Evolutionary conservation across 2,113 vertebrate species (phyloP), one percentile per base, ranked within the genome.

Genomic region (Pachypanchax playfairii): DNA sequence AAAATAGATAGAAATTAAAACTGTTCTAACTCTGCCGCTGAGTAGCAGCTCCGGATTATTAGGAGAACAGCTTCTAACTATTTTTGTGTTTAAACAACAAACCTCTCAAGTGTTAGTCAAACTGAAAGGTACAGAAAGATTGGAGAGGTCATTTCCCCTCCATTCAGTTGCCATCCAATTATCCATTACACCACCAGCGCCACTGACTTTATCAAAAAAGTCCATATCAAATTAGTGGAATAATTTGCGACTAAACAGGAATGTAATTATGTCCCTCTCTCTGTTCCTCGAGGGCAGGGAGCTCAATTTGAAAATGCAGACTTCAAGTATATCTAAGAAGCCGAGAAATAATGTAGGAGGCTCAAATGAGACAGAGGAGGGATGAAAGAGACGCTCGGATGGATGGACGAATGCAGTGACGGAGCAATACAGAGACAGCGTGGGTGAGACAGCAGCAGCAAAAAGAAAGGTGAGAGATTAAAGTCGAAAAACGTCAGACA

Each of bases 291-390:
- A 69, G 66, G 79, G 68, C 73, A 41, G 24, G 17, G 31, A 35
- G 38, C 50, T 72, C 66, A 35, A 54, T 44, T 55, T 46, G 15
- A 26, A 38, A 62, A 51, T 48, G 21, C 63, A 59, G 58, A 82
- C 84, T 65, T 62, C 36, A 73, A 73, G 82, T 75, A 75, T 60
- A 68, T 70, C 57, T 33, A 56, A 48, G 31, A 26, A 60, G 70
- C 18, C 39, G 44, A 64, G 62, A 28, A 75, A 41, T 56, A 58
- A 60, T 52, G 13, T n/a, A 20, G 59, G 57, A 39, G 48, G 47
- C 26, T 28, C 35, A 26, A 35, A 60, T 38, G 26, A 51, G 26
- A 14, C 21, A 21, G 47, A 50, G 36, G 48, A 20, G 22, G 38
- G 21, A 46, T 21, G 61, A 55, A 38, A n/a, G 17, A 43, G 2